Conservation (phyloP, 2,113 vertebrate species). For the Nestor notabilis region DNA sequence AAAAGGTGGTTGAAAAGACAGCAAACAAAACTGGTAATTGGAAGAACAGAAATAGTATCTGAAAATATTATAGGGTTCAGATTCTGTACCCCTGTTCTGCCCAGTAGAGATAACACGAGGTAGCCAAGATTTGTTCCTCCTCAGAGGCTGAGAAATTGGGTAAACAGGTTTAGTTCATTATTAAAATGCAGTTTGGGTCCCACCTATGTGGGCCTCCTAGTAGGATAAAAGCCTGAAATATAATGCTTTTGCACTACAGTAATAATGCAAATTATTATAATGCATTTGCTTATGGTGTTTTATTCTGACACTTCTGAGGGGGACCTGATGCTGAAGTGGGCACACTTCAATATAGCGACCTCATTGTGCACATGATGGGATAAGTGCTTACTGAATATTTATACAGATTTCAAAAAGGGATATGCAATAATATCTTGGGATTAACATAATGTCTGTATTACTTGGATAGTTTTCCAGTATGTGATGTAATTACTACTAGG, state of each 20-base stretch:
- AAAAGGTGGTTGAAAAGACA: neutral
- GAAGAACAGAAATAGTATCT: neutral
- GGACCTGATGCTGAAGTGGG: neutral
- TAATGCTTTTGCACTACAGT: neutral
- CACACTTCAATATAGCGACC: neutral
- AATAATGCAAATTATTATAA: too few relatives aligned
- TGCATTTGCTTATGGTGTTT: neutral
- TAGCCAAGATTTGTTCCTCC: neutral
- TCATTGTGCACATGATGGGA: neutral
- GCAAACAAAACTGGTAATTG: neutral
- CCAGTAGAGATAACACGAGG: neutral
- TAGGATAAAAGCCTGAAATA: neutral
- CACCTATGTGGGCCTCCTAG: neutral
- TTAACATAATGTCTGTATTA: neutral
- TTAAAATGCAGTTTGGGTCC: neutral
- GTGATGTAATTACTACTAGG: neutral
- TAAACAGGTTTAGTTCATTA: neutral
- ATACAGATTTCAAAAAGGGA: neutral
- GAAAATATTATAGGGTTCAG: neutral
- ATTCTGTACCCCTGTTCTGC: neutral
- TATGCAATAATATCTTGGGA: neutral
- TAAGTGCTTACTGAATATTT: slow-evolving; percentile 11
- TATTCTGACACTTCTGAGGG: neutral
- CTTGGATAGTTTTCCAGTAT: neutral
- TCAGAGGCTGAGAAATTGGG: neutral